phyloP scores from a whole-genome alignment of 2,888 invertebrate species.

The Sepioteuthis lessoniana region DNA sequence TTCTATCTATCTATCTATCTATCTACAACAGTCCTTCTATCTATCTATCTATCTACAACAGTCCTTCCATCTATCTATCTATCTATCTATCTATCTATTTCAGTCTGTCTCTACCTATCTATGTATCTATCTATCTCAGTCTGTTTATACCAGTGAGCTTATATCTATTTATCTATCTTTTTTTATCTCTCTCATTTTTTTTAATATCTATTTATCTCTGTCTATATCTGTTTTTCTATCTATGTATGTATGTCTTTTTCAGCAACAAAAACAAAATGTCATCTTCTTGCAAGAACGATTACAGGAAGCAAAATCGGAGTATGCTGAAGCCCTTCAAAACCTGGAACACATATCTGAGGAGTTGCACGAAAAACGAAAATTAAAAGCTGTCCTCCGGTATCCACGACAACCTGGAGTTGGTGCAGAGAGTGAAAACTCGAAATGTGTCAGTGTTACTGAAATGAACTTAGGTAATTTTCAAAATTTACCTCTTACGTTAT shows the following conservation, averaged over 20 bases:
- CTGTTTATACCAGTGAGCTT: too few species aligned
- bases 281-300: slow-evolving; percentile 83
- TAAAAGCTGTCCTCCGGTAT: slow-evolving; percentile 74
- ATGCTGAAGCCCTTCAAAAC: slow-evolving; percentile 86
- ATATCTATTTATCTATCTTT: too few species aligned
- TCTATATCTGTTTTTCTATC: not conserved
- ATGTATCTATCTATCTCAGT: not conserved
- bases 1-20: too few species aligned
- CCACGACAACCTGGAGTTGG: slow-evolving; percentile 85
- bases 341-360: slow-evolving; percentile 94
- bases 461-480: slow-evolving; percentile 54
- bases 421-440: slow-evolving; percentile 78
- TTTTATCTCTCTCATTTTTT: not conserved
- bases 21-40: not conserved
- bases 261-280: slow-evolving; percentile 68
- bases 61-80: too few species aligned
- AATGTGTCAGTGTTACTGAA: slow-evolving; percentile 57
- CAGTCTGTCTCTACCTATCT: too few species aligned
- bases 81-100: not conserved
- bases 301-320: slow-evolving; percentile 85
- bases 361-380: slow-evolving; percentile 75
- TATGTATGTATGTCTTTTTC: slow-evolving; percentile 43
- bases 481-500: not conserved
- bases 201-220: not conserved
- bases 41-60: not conserved